Percentiles rank a stretch among this genome's conserved stretches.
Evolutionary conservation across 2,888 invertebrate species (phyloP).

Genomic region (Mythimna vitellina): DNA sequence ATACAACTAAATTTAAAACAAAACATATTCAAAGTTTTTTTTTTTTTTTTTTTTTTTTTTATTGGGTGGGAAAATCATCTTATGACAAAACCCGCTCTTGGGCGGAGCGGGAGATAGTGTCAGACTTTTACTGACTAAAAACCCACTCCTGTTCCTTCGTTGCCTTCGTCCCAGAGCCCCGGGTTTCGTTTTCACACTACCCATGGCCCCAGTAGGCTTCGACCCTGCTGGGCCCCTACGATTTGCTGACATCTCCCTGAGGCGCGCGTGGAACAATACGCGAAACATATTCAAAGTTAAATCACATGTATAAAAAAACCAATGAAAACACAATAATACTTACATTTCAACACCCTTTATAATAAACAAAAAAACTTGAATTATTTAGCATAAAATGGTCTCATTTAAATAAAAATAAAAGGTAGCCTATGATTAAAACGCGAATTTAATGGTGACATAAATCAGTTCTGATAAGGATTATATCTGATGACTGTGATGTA

Average conservation of each 20-base stretch:
- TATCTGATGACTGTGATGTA: conserved; percentile 69
- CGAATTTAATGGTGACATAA: conserved; percentile 81
- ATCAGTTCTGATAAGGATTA: conserved; percentile 77
- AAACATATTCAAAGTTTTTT: background rate
- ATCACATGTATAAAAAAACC: background rate
- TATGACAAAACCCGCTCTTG: no score
- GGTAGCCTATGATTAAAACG: conserved; percentile 78
- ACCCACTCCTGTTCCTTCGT: no score
- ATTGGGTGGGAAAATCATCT: no score
- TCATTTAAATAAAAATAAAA: conserved; percentile 74
- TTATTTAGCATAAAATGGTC: conserved; percentile 52
- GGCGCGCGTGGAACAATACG: no score
- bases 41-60: no score
- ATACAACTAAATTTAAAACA: background rate
- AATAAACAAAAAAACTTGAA: conserved; percentile 13
- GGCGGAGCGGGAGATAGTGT: no score
- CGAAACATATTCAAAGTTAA: background rate
- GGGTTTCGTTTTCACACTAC: no score
- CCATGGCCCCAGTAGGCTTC: no score
- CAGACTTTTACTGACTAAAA: no score
- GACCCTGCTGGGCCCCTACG: no score
- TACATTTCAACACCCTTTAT: conserved; percentile 17
- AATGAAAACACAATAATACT: background rate
- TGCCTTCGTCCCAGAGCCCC: no score
- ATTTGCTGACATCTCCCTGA: no score